Conservation (phyloP, 2,113 vertebrate genomes). For the Synchiropus splendidus region DNA sequence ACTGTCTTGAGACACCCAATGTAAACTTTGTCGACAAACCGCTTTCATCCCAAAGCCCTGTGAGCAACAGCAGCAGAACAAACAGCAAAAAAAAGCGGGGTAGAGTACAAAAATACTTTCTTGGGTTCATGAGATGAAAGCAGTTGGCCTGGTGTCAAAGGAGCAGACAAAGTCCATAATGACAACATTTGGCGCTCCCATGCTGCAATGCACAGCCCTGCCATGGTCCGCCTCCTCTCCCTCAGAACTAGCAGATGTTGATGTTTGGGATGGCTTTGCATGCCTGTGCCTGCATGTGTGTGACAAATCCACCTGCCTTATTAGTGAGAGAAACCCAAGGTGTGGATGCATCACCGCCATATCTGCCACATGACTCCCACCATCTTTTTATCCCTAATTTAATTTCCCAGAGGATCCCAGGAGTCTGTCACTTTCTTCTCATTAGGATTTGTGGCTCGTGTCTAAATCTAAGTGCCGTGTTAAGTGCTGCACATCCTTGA, state of each 20-base stretch:
- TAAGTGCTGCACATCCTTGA: constrained; percentile 13
- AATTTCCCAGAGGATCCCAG: constrained; percentile 2
- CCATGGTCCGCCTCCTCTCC: constrained; percentile 15
- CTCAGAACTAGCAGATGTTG: constrained; percentile 37
- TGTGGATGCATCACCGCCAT: neutral
- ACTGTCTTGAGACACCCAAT: too few species aligned
- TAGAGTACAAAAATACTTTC: too few species aligned
- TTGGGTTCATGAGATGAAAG: constrained; percentile 23
- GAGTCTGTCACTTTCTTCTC: constrained; percentile 8
- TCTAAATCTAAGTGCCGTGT: constrained; percentile 8
- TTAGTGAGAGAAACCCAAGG: constrained; percentile 5
- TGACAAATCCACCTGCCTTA: constrained; percentile 11
- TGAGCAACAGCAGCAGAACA: too few species aligned
- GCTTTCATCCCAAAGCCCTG: too few species aligned
- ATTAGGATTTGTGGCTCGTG: constrained; percentile 13
- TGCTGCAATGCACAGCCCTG: constrained; percentile 28
- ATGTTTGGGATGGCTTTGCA: constrained; percentile 32
- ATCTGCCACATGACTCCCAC: neutral
- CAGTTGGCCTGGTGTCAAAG: constrained; percentile 6
- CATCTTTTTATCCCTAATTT: constrained; percentile 1
- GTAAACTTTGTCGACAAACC: too few species aligned
- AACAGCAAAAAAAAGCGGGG: too few species aligned
- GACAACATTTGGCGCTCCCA: constrained; percentile 33
- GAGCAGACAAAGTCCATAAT: constrained; percentile 20
- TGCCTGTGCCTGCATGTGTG: constrained; percentile 6